These are phyloP conservation scores for Pectinophora gossypiella DNA, from an alignment of 1,140 invertebrate genomes.

Conservation along the genomic window DNA sequence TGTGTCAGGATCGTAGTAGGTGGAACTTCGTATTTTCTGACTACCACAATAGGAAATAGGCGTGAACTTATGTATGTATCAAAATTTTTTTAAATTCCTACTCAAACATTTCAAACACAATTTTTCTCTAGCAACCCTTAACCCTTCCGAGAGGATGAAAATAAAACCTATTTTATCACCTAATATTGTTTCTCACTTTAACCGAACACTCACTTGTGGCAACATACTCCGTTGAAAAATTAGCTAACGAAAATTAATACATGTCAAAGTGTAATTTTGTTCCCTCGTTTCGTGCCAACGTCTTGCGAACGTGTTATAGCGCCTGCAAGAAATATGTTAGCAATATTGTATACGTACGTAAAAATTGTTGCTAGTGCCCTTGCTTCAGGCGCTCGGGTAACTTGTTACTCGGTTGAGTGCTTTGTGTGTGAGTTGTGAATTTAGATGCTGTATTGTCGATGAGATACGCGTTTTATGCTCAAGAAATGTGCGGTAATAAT, in stretches of 20 bases:
- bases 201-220: too few relatives aligned
- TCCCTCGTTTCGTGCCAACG: not conserved
- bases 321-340: not conserved
- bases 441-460: not conserved
- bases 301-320: not conserved
- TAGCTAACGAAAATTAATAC: not conserved
- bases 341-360: slow-evolving; percentile 5
- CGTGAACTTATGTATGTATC: too few relatives aligned
- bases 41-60: too few relatives aligned
- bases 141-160: too few relatives aligned
- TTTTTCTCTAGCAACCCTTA: too few relatives aligned
- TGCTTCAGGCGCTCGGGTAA: not conserved
- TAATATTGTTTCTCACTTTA: too few relatives aligned
- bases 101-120: too few relatives aligned
- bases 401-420: not conserved
- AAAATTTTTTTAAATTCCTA: too few relatives aligned
- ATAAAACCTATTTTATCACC: too few relatives aligned
- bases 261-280: not conserved
- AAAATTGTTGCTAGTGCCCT: slow-evolving; percentile 1
- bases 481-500: not conserved
- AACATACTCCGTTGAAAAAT: not conserved
- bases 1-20: too few relatives aligned
- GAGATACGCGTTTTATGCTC: not conserved
- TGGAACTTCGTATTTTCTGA: too few relatives aligned
- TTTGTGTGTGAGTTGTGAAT: not conserved